Evolutionary conservation across 2,797 vertebrate genomes (phyloP).

Genomic region (Gallinago stenura): DNA sequence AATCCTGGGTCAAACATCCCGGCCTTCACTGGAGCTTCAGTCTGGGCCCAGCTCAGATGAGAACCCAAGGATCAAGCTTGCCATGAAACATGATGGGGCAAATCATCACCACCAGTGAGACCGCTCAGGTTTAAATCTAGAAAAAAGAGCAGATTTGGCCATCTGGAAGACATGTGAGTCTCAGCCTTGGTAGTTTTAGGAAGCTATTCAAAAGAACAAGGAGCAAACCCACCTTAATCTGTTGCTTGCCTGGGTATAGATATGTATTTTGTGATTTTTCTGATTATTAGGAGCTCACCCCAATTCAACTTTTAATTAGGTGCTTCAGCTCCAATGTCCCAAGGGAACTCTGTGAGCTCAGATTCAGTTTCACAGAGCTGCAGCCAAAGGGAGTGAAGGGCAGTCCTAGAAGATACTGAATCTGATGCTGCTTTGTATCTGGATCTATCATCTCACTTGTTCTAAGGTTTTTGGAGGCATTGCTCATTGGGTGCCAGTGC

Average conservation of each 20-base stretch:
- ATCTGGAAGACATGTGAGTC: neutral
- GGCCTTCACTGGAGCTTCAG: neutral
- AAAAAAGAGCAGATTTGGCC: neutral
- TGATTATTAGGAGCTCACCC: neutral
- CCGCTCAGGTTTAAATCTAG: fast-evolving
- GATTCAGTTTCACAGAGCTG: neutral
- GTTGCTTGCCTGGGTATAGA: neutral
- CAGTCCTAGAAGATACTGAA: neutral
- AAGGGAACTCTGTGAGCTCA: neutral
- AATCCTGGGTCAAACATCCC: neutral
- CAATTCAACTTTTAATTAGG: neutral
- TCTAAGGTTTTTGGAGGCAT: neutral
- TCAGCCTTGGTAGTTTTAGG: neutral
- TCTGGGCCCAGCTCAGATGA: neutral
- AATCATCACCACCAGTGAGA: neutral
- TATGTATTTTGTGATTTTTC: neutral
- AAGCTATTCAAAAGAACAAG: neutral
- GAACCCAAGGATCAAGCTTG: neutral
- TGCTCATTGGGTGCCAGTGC: neutral
- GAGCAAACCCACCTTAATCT: neutral
- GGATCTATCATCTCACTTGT: fast-evolving
- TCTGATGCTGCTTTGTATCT: neutral
- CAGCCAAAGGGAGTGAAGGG: neutral
- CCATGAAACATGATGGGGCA: neutral
- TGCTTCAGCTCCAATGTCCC: neutral